Evolutionary conservation across 2,797 vertebrate genomes (phyloP), one percentile per base, ranked within the genome.

Genomic region (Zenarchopterus dispar): DNA sequence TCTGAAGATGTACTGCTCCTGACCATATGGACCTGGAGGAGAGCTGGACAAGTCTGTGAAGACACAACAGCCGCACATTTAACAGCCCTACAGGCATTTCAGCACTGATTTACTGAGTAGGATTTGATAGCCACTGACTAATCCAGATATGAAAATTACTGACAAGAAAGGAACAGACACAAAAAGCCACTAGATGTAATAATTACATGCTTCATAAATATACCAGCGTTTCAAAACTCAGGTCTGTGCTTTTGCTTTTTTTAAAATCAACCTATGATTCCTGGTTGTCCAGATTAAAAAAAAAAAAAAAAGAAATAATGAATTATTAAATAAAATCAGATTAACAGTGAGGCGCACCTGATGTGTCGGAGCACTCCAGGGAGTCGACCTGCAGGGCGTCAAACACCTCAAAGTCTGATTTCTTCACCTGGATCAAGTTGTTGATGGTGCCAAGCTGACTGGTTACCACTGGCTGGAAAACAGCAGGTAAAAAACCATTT

Each of bases 361-460:
- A 97, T 22, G 95, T 95, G 88, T 98, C 97, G 0, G 96, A 97
- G 82, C 96, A 95, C 87, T 98, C 97, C 84, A 97, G 89, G 13
- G 97, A 99, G 87, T 99, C 97, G 23, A 98, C 93, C 72, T 98
- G 96, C 85, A 99, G 88, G 3, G 97, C 97, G 59, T 99, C 97
- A 43, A 99, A 98, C 78, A 99, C 97, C 90, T 99, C 97, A 5
- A 99, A 99, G 87, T 99, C 97, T 0, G 97, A 99, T 75, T 98
- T 97, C 92, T 96, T 99, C 88, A 99, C 97, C 0, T 97, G 95
- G 82, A 99, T 99, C 78, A 99, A 85, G 84, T 99, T 99, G 91
- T 99, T 99, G 80, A 99, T 97, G 0, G 97, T 99, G 57, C 97
- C 97, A 57, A 98, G 93, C 84, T 98, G 96, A 87, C 97, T 98